A percentile compares a stretch with the other conserved stretches of the same genome.
These are phyloP conservation scores for Nemotelus pantherinus DNA, from an alignment of 2,888 invertebrate species.

Conservation along the genomic window DNA sequence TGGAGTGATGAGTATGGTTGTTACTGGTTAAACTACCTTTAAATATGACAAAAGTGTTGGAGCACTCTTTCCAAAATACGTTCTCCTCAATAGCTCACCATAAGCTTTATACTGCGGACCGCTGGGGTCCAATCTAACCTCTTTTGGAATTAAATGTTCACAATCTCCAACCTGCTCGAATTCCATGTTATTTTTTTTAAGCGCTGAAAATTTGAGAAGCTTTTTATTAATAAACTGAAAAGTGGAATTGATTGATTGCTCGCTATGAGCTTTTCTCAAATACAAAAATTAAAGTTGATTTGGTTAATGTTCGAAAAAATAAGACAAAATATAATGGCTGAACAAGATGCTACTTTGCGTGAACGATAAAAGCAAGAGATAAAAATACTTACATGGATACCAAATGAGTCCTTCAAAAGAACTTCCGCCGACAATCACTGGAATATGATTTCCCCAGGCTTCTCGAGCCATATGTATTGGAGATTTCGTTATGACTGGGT, in stretches of 20 bases:
- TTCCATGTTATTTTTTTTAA: background rate
- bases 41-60: constrained; percentile 49
- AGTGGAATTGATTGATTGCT: too few species aligned
- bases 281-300: background rate
- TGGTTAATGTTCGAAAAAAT: too few species aligned
- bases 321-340: too few species aligned
- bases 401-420: constrained; percentile 61
- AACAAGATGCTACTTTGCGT: too few species aligned
- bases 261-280: too few species aligned
- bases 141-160: constrained; percentile 59
- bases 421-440: constrained; percentile 62
- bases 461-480: constrained; percentile 61
- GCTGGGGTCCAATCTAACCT: constrained; percentile 57
- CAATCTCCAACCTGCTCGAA: constrained; percentile 57
- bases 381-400: constrained; percentile 54
- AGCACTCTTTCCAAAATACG: constrained; percentile 65
- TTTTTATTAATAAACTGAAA: too few species aligned
- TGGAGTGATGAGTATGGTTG: background rate
- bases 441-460: constrained; percentile 62
- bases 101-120: constrained; percentile 56
- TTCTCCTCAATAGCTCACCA: constrained; percentile 62
- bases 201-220: background rate
- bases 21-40: background rate
- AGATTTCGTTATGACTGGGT: constrained; percentile 59
- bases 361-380: too few species aligned